Evolutionary conservation across 2,797 vertebrate genomes (phyloP), one percentile per base, ranked within the genome.

Genomic region (Pangasius larnaudii): DNA sequence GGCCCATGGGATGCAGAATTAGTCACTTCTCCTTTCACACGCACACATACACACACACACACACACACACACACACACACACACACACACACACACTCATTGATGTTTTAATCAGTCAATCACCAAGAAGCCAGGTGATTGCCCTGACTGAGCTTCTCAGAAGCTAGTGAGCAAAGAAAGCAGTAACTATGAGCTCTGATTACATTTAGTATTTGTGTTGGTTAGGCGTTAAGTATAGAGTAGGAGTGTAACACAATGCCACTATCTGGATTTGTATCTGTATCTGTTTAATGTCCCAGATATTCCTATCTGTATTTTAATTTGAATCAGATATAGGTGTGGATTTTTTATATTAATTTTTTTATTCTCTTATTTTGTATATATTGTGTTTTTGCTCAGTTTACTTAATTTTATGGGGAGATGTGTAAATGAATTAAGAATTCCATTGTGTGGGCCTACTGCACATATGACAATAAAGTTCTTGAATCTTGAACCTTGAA

Each of bases 41-140:
- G 59, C 36, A 46, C 33, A 88, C 59, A 85, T 59, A 63, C 42
- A 58, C 67, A 75, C 67, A 14, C 72, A 80, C 74, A 56, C 83
- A 13, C 53, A 87, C 61, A 19, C 58, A 30, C 39, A 67, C 42
- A 51, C 33, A 88, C 71, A 85, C 72, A 65, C 22, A 59, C 69
- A 77, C 69, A 27, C 74, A 80, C 83, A 46, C 84, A 22, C 46
- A 72, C 49, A 33, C 22, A 4, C 30, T 67, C 42, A 67, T 11
- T 79, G 42, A 86, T 79, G 22, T 78, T 65, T 39, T 42, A 53
- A 33, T 49, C 39, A 69, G 49, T 63, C 61, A 86, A 5, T n/a
- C 51, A 53, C 27, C 27, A 58, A 16, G 24, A 22, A 27, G 58
- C 13, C 39, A 61, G 30, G 58, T 58, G 56, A 59, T 36, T 59